Percentiles rank a stretch among this genome's conserved stretches.
Conservation (phyloP, 1,140 invertebrate genomes). For the Lasaia peninsularis region DNA sequence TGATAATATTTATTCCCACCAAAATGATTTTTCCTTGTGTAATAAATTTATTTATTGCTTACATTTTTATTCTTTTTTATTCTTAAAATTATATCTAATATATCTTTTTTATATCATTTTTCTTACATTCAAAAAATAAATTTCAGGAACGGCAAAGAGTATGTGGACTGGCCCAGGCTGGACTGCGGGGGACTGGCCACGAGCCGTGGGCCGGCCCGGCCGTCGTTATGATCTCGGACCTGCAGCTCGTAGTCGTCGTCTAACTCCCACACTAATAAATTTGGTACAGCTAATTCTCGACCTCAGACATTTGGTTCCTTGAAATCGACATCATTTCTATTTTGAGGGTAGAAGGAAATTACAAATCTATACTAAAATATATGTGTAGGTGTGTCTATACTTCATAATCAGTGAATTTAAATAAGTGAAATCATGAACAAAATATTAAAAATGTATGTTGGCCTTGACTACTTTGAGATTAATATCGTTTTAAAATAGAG, state of each 20-base stretch:
- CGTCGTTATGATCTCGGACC: conserved; percentile 59
- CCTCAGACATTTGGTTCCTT: neutral
- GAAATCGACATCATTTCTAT: neutral
- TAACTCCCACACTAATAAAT: conserved; percentile 19
- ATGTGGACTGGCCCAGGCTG: conserved; percentile 88
- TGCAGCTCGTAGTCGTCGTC: conserved; percentile 61
- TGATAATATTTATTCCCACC: too few species aligned
- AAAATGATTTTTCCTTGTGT: too few species aligned
- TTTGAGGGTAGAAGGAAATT: neutral
- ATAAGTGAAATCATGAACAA: too few species aligned
- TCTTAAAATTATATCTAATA: too few species aligned
- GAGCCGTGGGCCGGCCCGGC: conserved; percentile 33
- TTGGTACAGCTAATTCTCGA: neutral
- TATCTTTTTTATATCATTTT: too few species aligned
- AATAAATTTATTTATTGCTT: too few species aligned
- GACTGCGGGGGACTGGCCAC: conserved; percentile 46
- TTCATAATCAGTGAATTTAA: too few species aligned
- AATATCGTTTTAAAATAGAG: too few species aligned
- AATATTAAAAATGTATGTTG: too few species aligned
- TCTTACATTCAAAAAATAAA: neutral
- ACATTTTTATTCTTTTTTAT: too few species aligned
- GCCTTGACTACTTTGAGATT: too few species aligned
- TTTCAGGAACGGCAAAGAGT: conserved; percentile 76
- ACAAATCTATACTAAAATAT: neutral
- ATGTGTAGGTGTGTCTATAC: too few species aligned